phyloP scores from a whole-genome alignment of 1,140 invertebrate species.

The Danaus plexippus region DNA sequence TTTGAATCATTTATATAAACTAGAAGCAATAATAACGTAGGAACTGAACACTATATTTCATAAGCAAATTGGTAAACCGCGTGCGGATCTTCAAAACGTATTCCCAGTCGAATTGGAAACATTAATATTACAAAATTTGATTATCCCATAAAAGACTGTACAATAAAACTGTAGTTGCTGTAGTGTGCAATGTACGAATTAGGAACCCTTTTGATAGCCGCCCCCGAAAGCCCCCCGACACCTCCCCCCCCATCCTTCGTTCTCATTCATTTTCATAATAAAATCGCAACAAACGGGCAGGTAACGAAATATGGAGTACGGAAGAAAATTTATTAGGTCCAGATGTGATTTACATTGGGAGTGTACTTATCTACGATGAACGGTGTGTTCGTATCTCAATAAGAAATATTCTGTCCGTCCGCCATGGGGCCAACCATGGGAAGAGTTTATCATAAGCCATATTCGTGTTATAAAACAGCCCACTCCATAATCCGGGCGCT shows the following conservation, averaged over 20 bases:
- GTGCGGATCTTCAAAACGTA: constrained; percentile 42
- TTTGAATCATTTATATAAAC: too few species aligned
- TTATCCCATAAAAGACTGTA: constrained; percentile 68
- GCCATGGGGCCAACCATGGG: constrained; percentile 22
- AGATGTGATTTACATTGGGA: constrained; percentile 43
- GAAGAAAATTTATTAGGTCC: constrained; percentile 56
- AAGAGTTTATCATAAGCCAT: too few species aligned
- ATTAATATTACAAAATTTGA: constrained; percentile 71
- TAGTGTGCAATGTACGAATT: constrained; percentile 67
- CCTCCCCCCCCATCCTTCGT: constrained; percentile 14
- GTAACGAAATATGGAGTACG: constrained; percentile 68
- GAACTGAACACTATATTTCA: too few species aligned
- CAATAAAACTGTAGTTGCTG: constrained; percentile 68
- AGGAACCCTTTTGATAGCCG: constrained; percentile 64
- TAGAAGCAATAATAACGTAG: too few species aligned
- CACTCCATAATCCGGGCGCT: constrained; percentile 36
- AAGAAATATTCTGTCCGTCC: constrained; percentile 6
- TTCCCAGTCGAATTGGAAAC: constrained; percentile 50
- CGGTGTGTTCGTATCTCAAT: too few species aligned
- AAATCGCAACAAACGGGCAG: constrained; percentile 69
- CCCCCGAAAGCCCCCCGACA: constrained; percentile 9
- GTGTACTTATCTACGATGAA: too few species aligned
- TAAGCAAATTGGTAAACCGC: constrained; percentile 3
- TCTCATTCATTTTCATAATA: constrained; percentile 71
- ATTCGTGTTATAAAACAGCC: constrained; percentile 27